Evolutionary conservation across 2,113 vertebrate species (phyloP).

Genomic region (Colinus virginianus): DNA sequence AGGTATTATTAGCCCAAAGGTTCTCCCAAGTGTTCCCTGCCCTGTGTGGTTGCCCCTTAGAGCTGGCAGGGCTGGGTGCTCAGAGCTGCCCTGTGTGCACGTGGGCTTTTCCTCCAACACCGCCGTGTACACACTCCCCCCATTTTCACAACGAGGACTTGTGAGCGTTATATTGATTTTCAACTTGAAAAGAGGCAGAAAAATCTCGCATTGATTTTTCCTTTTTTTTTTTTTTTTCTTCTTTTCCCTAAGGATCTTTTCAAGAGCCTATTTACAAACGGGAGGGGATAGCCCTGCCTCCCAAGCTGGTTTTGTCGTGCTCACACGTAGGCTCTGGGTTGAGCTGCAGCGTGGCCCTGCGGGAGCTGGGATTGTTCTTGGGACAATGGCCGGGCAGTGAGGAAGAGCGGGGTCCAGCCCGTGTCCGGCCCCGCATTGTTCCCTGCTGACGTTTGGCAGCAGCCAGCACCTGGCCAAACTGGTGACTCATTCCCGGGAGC

Average conservation of each 20-base stretch:
- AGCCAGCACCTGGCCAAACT: constrained; percentile 40
- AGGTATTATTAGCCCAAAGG: constrained; percentile 60
- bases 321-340: background rate
- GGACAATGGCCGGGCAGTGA: constrained; percentile 26
- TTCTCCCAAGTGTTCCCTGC: background rate
- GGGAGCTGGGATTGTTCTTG: constrained; percentile 49
- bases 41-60: background rate
- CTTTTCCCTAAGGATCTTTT: constrained; percentile 21
- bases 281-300: constrained; percentile 53
- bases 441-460: constrained; percentile 11
- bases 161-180: constrained; percentile 59
- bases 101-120: background rate
- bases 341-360: background rate
- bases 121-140: background rate
- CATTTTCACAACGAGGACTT: constrained; percentile 55
- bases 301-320: constrained; percentile 60
- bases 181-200: constrained; percentile 45
- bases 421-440: background rate
- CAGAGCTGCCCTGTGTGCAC: background rate
- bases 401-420: constrained; percentile 32
- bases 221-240: background rate
- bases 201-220: constrained; percentile 46
- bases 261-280: constrained; percentile 55
- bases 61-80: accelerated
- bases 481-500: background rate